Evolutionary conservation across 2,113 vertebrate species (phyloP).

Genomic region (Thryonomys swinderianus): DNA sequence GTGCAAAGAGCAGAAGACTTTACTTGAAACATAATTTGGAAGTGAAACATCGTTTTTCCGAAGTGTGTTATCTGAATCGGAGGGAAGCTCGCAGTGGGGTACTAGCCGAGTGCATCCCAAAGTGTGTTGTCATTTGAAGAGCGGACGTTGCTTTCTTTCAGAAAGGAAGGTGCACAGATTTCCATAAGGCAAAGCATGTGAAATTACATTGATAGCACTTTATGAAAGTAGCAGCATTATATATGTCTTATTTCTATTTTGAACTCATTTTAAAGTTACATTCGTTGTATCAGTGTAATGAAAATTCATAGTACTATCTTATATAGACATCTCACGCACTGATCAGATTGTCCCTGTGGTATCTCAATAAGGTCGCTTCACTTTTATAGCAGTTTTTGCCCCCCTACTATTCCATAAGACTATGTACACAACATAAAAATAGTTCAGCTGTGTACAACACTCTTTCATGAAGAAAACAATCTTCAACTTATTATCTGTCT

Average conservation of each 20-base stretch:
- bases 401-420: neutral
- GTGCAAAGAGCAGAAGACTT: slow-evolving; percentile 57
- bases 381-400: neutral
- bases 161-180: slow-evolving; percentile 67
- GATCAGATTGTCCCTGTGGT: neutral
- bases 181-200: slow-evolving; percentile 70
- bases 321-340: neutral
- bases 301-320: neutral
- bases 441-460: neutral
- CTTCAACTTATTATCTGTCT: neutral
- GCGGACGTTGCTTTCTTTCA: slow-evolving; percentile 55
- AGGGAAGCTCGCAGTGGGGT: too few relatives aligned
- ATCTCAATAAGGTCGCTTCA: neutral
- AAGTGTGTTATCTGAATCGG: slow-evolving; percentile 72
- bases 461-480: neutral
- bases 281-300: slow-evolving; percentile 2
- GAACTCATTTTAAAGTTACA: neutral
- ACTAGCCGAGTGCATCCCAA: too few relatives aligned
- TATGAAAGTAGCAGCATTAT: neutral
- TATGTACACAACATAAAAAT: neutral
- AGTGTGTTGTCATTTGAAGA: slow-evolving; percentile 65
- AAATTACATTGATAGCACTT: slow-evolving; percentile 39
- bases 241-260: slow-evolving; percentile 5
- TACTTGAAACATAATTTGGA: neutral
- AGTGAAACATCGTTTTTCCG: slow-evolving; percentile 65